These are phyloP conservation scores for Cryptosula pallasiana DNA, from an alignment of 2,888 invertebrate species.

Conservation along the genomic window DNA sequence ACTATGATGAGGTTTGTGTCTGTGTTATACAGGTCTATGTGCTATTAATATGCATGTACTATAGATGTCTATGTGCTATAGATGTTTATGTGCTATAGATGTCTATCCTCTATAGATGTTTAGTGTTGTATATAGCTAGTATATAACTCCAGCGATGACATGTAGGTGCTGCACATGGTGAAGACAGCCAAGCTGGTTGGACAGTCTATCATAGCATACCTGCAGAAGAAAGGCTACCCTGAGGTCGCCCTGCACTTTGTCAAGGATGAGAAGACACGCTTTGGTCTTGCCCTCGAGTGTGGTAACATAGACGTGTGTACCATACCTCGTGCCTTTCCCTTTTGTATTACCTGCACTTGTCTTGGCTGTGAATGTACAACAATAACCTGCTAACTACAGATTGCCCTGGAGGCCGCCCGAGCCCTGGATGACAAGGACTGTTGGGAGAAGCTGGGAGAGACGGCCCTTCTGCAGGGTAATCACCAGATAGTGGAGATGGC, in stretches of 20 bases:
- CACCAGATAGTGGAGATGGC: conserved; percentile 89
- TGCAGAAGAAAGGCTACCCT: conserved; percentile 98
- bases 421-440: conserved; percentile 86
- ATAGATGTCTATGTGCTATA: too few species aligned
- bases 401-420: conserved; percentile 89
- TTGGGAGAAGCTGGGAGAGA: conserved; percentile 92
- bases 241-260: conserved; percentile 98
- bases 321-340: too few species aligned
- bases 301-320: conserved; percentile 84
- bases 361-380: background rate
- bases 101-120: too few species aligned
- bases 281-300: conserved; percentile 92
- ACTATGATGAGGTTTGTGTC: conserved; percentile 52
- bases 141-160: too few species aligned
- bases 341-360: background rate
- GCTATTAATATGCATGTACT: too few species aligned
- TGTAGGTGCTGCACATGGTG: conserved; percentile 73
- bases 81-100: too few species aligned
- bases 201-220: conserved; percentile 95
- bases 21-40: too few species aligned
- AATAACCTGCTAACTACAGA: conserved; percentile 34
- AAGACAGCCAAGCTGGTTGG: conserved; percentile 92
- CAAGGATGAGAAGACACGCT: conserved; percentile 94
- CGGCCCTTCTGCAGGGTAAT: conserved; percentile 76
- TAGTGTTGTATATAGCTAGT: too few species aligned